Conservation (phyloP, 2,888 invertebrate species). For the Drosophila longiperda region DNA sequence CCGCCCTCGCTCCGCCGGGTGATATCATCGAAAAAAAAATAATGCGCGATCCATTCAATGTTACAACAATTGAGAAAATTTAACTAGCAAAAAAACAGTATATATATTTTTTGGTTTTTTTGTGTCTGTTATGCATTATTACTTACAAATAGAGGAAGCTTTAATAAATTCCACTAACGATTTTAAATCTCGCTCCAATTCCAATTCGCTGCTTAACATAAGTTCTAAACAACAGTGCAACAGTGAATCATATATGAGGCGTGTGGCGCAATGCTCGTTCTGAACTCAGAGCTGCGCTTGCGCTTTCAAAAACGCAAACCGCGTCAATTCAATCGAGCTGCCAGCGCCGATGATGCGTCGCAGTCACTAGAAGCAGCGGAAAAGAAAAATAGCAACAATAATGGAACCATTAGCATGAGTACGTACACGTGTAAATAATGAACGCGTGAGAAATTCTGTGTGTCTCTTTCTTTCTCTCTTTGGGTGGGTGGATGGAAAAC, state of each 20-base stretch:
- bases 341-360: slow-evolving; percentile 73
- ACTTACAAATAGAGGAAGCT: slow-evolving; percentile 11
- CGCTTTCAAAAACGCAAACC: slow-evolving; percentile 78
- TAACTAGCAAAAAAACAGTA: neutral
- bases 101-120: neutral
- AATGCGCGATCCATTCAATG: slow-evolving; percentile 45
- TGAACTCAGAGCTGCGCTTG: slow-evolving; percentile 75
- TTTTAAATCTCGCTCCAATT: slow-evolving; percentile 12
- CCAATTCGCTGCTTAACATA: neutral
- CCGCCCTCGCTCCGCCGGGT: slow-evolving; percentile 23
- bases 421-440: slow-evolving; percentile 44
- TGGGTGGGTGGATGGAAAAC: slow-evolving; percentile 12
- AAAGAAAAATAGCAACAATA: slow-evolving; percentile 12
- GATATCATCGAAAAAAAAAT: slow-evolving; percentile 42
- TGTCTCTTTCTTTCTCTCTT: neutral
- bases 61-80: slow-evolving; percentile 39
- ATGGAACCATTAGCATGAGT: slow-evolving; percentile 45
- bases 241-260: neutral
- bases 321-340: slow-evolving; percentile 75
- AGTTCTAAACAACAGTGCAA: neutral
- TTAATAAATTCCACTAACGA: slow-evolving; percentile 15
- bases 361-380: slow-evolving; percentile 18
- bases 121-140: neutral
- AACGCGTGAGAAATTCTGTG: neutral
- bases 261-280: slow-evolving; percentile 66